A percentile compares a stretch with the other conserved stretches of the same genome.
phyloP scores from a whole-genome alignment of 2,888 invertebrate genomes.

The Nomada flava region DNA sequence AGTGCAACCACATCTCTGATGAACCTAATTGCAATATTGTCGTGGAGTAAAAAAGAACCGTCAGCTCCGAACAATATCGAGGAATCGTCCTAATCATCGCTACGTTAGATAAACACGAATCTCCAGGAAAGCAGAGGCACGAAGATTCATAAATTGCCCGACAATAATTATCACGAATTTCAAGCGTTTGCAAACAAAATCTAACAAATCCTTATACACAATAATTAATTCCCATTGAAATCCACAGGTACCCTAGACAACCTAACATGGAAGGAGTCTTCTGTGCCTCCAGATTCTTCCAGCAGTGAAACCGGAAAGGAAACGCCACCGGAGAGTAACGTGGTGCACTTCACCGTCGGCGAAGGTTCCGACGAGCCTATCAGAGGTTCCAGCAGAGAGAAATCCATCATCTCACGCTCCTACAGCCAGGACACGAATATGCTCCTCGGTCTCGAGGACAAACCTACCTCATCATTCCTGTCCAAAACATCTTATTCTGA shows the following conservation, averaged over 20 bases:
- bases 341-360: conserved; percentile 80
- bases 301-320: conserved; percentile 86
- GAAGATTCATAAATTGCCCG: no score
- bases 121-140: no score
- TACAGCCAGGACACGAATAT: conserved; percentile 85
- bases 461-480: conserved; percentile 74
- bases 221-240: conserved; percentile 37
- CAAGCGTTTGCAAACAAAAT: not conserved
- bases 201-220: not conserved
- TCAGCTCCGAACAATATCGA: no score
- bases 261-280: conserved; percentile 84
- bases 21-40: no score
- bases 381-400: conserved; percentile 55
- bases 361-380: conserved; percentile 71
- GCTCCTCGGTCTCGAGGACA: conserved; percentile 71
- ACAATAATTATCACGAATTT: not conserved
- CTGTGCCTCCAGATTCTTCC: conserved; percentile 85
- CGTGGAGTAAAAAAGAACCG: no score
- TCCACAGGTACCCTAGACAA: conserved; percentile 79
- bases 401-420: conserved; percentile 83
- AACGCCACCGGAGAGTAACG: conserved; percentile 79
- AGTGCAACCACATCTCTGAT: no score
- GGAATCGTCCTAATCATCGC: no score
- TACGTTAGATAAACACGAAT: no score
- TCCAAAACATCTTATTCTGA: conserved; percentile 86